phyloP scores from a whole-genome alignment of 23 tunicate species.

The Trididemnum clinides region DNA sequence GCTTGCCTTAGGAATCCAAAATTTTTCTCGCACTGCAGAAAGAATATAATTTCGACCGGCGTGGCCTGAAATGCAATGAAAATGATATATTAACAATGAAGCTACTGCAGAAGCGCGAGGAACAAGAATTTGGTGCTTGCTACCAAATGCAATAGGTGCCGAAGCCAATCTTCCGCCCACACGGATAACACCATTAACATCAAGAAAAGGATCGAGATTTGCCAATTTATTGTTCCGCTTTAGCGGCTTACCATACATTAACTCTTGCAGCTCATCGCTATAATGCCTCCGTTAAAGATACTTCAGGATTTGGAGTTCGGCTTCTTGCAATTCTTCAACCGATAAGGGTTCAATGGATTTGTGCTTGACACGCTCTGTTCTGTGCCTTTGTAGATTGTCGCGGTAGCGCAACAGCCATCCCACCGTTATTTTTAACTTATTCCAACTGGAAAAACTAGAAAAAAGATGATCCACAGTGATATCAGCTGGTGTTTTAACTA shows the following conservation, averaged over 20 bases:
- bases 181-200: background rate
- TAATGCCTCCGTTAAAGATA: background rate
- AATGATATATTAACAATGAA: background rate
- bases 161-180: background rate
- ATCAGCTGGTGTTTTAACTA: too few relatives aligned
- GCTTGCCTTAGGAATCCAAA: conserved; percentile 1
- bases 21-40: background rate
- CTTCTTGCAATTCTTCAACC: background rate
- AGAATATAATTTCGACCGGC: background rate
- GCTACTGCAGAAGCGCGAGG: background rate
- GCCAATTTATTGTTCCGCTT: background rate
- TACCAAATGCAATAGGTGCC: background rate
- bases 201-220: conserved; percentile 11
- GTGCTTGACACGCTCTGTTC: background rate
- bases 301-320: background rate
- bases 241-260: background rate
- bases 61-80: conserved; percentile 7
- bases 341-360: background rate
- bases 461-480: background rate
- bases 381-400: background rate
- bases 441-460: conserved; percentile 24
- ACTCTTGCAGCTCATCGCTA: background rate
- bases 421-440: background rate
- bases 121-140: background rate
- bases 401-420: conserved; percentile 35